Evolutionary conservation across 2,797 vertebrate species (phyloP), one percentile per base, ranked within the genome.

Genomic region (Ctenochaetus hawaiiensis): DNA sequence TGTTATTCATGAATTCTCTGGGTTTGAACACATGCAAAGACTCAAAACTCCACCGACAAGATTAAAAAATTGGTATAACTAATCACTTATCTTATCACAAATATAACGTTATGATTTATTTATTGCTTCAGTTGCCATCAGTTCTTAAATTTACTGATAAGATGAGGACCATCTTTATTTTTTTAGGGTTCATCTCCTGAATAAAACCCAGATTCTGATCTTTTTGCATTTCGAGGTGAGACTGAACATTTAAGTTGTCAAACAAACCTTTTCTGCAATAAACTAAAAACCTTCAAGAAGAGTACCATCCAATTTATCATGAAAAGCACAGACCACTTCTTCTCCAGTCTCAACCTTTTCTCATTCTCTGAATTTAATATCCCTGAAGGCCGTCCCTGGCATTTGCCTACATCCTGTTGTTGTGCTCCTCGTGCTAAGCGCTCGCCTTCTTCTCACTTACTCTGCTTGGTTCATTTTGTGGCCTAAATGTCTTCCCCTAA

Each of bases 401-500:
- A 81, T 84, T 88, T 83, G 81, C 68, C 67, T 60, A 78, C 72
- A 62, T 85, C 79, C 70, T 82, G 30, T 80, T 85, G 69, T 82
- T 80, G 67, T 48, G 22, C 74, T 82, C 62, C 57, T 17, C 1
- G 54, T 56, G 43, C 67, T 81, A 67, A 79, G 74, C 49, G 9
- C 34, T 83, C n/a, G 30, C 75, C 82, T 77, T 65, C 72, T 61
- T 78, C 78, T 79, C 67, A 66, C 82, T 78, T 63, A 64, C 76
- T 71, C 76, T 57, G 49, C 75, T 87, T 68, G 14, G 63, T 84
- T 89, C 75, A 83, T 79, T 91, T 91, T 88, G 75, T 86, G 89
- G 78, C 86, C 87, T 83, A 79, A 91, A 92, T 87, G 69, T 89
- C 78, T 80, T 68, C 62, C 78, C 53, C 80, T 86, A 77, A 91